These are phyloP conservation scores for Tauraco hartlaubi DNA, from an alignment of 2,797 vertebrate species.

Conservation along the genomic window DNA sequence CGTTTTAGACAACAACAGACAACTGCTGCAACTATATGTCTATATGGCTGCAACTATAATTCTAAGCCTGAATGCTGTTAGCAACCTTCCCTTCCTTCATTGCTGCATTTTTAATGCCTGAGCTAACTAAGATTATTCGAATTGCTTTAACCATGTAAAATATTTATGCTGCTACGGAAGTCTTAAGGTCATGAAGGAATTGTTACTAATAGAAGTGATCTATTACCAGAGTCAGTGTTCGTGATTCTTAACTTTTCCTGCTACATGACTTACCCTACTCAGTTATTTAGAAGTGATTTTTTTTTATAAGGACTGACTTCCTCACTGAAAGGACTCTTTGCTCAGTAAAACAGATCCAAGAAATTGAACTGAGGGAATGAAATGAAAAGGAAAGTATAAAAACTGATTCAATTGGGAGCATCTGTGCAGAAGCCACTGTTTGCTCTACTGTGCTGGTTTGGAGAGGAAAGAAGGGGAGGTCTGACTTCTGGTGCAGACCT, in stretches of 20 bases:
- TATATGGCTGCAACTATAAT: background rate
- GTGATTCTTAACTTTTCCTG: conserved; percentile 22
- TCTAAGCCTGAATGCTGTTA: conserved; percentile 26
- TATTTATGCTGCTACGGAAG: conserved; percentile 71
- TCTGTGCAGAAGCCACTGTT: background rate
- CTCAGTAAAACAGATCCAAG: background rate
- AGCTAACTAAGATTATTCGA: conserved; percentile 66
- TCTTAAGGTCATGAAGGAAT: conserved; percentile 71
- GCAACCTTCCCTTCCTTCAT: conserved; percentile 2
- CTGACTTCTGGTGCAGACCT: background rate
- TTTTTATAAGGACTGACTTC: conserved; percentile 12
- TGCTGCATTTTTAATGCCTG: conserved; percentile 74
- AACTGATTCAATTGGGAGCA: background rate
- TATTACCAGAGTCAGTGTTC: background rate
- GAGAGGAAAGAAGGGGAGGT: background rate
- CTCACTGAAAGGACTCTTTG: background rate
- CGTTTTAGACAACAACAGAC: background rate
- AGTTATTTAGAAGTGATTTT: conserved; percentile 41
- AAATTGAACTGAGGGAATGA: background rate
- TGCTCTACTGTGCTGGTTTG: fast-evolving
- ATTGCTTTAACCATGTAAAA: conserved; percentile 72
- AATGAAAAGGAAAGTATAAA: background rate
- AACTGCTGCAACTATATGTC: background rate
- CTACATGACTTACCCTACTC: conserved; percentile 11
- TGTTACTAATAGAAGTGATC: conserved; percentile 51